Evolutionary conservation across 1,140 invertebrate genomes (phyloP).

Genomic region (Thrips palmi): DNA sequence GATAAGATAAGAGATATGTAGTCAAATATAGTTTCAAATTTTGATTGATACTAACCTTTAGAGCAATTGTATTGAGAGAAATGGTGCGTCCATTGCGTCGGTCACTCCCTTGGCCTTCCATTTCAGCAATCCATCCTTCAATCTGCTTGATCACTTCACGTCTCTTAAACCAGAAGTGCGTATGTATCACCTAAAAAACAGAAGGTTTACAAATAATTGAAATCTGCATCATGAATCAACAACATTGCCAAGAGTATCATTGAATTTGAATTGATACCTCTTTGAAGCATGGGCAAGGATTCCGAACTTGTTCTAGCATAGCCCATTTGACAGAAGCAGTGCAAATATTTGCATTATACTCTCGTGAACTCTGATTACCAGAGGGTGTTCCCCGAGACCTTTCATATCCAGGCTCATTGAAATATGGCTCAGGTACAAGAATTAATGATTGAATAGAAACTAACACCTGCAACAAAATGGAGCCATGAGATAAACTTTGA

Average conservation of each 20-base stretch:
- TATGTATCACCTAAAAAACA: constrained; percentile 57
- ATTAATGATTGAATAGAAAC: constrained; percentile 94
- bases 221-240: constrained; percentile 2
- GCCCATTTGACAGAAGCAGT: constrained; percentile 91
- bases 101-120: constrained; percentile 54
- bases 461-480: constrained; percentile 43
- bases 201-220: constrained; percentile 9
- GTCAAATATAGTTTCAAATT: constrained; percentile 6
- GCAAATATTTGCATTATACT: constrained; percentile 92
- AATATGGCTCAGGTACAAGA: constrained; percentile 89
- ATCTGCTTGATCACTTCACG: constrained; percentile 78
- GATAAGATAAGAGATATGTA: neutral
- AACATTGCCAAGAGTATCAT: neutral
- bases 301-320: constrained; percentile 82
- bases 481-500: no score
- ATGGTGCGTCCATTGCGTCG: constrained; percentile 52
- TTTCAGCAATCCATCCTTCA: constrained; percentile 75
- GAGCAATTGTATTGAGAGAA: constrained; percentile 51
- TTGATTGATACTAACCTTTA: constrained; percentile 35
- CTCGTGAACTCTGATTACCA: constrained; percentile 70
- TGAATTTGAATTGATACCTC: constrained; percentile 38
- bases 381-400: constrained; percentile 71
- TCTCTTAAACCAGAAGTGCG: constrained; percentile 89
- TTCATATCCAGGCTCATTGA: constrained; percentile 96
- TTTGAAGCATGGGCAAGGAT: constrained; percentile 84